Conservation (phyloP, 2,797 vertebrate genomes). For the Enteromius anoplus region DNA sequence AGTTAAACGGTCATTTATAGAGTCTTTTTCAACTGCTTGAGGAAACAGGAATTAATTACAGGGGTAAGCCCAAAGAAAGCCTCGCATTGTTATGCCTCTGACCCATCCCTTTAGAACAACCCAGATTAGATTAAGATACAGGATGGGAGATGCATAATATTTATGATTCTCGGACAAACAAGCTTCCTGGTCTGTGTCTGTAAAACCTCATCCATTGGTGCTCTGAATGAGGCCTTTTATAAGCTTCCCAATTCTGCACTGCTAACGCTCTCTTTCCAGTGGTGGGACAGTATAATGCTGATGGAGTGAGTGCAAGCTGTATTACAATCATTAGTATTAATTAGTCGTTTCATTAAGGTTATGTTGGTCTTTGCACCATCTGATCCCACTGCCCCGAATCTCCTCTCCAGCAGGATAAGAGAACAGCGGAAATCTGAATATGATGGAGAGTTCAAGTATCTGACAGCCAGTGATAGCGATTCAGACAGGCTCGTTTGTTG, state of each 20-base stretch:
- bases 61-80: conserved; percentile 34
- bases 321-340: conserved; percentile 55
- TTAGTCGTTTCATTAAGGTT: conserved; percentile 61
- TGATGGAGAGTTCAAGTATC: background rate
- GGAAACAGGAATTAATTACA: conserved; percentile 50
- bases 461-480: conserved; percentile 15
- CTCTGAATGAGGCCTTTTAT: conserved; percentile 26
- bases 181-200: conserved; percentile 14
- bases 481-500: conserved; percentile 61
- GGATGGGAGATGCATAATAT: conserved; percentile 50
- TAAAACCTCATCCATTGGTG: conserved; percentile 10
- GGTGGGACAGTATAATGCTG: background rate
- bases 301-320: conserved; percentile 24
- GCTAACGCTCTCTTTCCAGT: background rate
- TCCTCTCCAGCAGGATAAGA: background rate
- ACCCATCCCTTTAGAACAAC: conserved; percentile 28
- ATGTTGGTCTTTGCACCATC: conserved; percentile 61
- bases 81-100: conserved; percentile 38
- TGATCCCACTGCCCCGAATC: background rate
- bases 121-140: conserved; percentile 44
- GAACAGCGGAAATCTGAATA: background rate
- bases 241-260: background rate
- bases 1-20: conserved; percentile 65
- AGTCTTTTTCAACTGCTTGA: conserved; percentile 58
- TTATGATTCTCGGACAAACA: conserved; percentile 29